Evolutionary conservation across 2,888 invertebrate species (phyloP).

Genomic region (Cylloceria caligata): DNA sequence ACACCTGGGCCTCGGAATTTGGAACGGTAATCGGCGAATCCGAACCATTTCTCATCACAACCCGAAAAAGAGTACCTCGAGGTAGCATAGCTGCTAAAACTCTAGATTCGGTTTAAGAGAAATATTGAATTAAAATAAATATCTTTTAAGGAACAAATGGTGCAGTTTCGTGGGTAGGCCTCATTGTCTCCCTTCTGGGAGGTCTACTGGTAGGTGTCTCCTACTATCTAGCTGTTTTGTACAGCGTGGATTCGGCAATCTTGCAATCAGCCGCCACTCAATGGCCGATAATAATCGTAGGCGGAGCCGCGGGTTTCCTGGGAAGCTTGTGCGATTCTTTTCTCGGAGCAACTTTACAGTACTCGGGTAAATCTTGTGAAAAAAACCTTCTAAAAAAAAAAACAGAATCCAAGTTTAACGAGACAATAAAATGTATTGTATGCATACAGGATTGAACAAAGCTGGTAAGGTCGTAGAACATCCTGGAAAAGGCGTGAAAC

Average conservation of each 20-base stretch:
- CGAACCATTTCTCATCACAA: conserved; percentile 91
- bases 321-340: conserved; percentile 94
- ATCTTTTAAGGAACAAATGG: conserved; percentile 92
- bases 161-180: conserved; percentile 89
- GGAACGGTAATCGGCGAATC: conserved; percentile 90
- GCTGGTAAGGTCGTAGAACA: conserved; percentile 90
- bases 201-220: conserved; percentile 90
- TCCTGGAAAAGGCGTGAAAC: conserved; percentile 89
- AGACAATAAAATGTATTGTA: not conserved
- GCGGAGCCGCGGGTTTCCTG: conserved; percentile 90
- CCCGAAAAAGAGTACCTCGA: conserved; percentile 90
- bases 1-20: conserved; percentile 96
- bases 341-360: conserved; percentile 94
- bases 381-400: not conserved
- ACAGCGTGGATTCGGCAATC: conserved; percentile 87
- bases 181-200: conserved; percentile 88
- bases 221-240: conserved; percentile 89
- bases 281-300: conserved; percentile 92
- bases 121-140: not conserved
- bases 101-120: not conserved
- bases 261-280: conserved; percentile 89
- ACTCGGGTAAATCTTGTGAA: conserved; percentile 87
- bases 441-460: conserved; percentile 90
- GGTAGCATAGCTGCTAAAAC: conserved; percentile 83
- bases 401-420: not conserved